Percentiles rank a stretch among this genome's conserved stretches.
phyloP scores from a whole-genome alignment of 2,113 vertebrate species.

The Oxygymnocypris stewartii region DNA sequence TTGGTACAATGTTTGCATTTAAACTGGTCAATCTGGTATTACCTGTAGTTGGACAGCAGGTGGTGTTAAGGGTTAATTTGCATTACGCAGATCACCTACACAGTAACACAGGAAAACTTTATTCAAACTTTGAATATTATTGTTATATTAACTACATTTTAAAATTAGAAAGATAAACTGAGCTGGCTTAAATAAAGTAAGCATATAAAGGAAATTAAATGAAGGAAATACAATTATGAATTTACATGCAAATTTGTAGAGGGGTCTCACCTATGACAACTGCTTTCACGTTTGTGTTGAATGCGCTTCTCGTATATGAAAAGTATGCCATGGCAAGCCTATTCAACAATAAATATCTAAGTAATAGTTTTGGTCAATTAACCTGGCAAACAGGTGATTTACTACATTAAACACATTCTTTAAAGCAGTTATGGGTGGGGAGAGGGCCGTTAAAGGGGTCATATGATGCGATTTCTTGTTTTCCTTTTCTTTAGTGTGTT shows the following conservation, averaged over 20 bases:
- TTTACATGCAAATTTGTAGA: too few species aligned
- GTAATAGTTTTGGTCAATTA: neutral
- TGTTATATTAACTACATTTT: too few species aligned
- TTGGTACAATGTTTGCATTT: neutral
- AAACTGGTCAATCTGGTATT: neutral
- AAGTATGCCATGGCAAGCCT: neutral
- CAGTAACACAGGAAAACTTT: too few species aligned
- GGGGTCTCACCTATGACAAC: neutral
- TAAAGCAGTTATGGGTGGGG: neutral
- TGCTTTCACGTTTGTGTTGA: neutral
- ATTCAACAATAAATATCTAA: neutral
- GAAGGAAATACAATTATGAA: too few species aligned
- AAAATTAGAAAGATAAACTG: too few species aligned
- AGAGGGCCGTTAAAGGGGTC: neutral
- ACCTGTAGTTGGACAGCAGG: neutral
- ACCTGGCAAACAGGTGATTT: neutral
- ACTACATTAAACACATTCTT: neutral
- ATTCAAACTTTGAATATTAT: too few species aligned
- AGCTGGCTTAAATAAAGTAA: too few species aligned
- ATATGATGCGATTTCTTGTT: too few species aligned
- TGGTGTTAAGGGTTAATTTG: neutral
- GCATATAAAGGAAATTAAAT: too few species aligned
- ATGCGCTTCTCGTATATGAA: neutral
- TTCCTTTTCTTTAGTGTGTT: too few species aligned
- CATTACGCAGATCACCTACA: neutral